A percentile compares a stretch with the other conserved stretches of the same genome.
These are phyloP conservation scores for Pterocles gutturalis DNA, from an alignment of 2,113 vertebrate genomes.

Conservation along the genomic window DNA sequence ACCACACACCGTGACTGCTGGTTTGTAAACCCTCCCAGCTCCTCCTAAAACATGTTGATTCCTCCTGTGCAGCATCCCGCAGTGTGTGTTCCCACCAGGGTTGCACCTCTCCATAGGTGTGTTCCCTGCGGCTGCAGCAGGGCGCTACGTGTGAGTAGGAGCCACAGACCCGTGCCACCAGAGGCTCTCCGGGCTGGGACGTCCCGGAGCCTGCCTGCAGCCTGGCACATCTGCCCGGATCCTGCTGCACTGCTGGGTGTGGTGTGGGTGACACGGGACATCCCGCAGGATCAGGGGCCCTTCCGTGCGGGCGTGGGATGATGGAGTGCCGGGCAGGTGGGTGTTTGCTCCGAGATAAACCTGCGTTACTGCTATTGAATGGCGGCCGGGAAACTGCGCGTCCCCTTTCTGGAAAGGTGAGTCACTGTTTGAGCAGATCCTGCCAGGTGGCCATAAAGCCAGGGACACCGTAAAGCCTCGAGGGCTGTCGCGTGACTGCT, in stretches of 20 bases:
- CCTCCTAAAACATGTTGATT: background rate
- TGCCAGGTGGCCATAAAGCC: slow-evolving; percentile 21
- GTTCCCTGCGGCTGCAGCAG: background rate
- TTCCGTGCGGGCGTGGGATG: background rate
- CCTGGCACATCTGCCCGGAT: fast-evolving
- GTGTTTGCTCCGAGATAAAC: background rate
- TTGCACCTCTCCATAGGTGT: fast-evolving
- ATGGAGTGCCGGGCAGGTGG: background rate
- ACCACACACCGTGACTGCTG: background rate
- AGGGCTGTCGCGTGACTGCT: background rate
- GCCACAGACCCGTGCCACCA: background rate
- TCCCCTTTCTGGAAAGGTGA: slow-evolving; percentile 63
- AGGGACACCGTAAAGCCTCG: background rate
- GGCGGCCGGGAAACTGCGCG: background rate
- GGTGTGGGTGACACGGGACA: background rate
- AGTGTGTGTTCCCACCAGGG: background rate
- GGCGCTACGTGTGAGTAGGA: background rate
- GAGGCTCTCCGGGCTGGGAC: background rate
- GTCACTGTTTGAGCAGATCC: slow-evolving; percentile 43
- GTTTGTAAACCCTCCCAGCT: background rate
- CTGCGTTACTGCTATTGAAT: background rate
- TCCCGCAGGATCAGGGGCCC: background rate
- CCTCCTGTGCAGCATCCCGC: fast-evolving
- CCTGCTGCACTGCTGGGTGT: background rate
- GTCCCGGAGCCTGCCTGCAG: background rate